Evolutionary conservation across 2,888 invertebrate genomes (phyloP), one percentile per base, ranked within the genome.

Genomic region (Campoplex capitator): DNA sequence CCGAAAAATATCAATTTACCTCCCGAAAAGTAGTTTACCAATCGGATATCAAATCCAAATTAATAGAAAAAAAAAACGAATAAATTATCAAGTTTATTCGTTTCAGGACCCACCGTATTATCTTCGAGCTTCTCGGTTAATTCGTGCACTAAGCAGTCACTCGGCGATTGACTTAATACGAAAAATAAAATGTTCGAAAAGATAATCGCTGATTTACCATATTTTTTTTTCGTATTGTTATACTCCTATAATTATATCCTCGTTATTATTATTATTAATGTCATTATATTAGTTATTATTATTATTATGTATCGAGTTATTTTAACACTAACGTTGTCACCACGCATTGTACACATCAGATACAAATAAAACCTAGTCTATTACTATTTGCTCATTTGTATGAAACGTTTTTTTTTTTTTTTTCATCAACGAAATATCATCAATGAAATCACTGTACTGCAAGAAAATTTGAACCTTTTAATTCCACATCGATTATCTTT

Each of bases 291-390:
- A 75, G 67, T 80, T 83, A 80, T 75, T 84, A 67, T 75, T 84
- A 67, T 78, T 85, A 89, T 88, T 91, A 89, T 88, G 88, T 90
- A 90, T 87, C 85, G 87, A 89, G 87, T 89, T 88, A 90, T 88
- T 92, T 91, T 92, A 92, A 90, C 91, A 92, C 91, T 92, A 93
- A 92, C 89, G 90, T 91, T 92, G 91, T 93, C 91, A 93, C 91
- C 91, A 90, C 89, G 90, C 93, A 92, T 92, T 92, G 92, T 93
- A 92, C 91, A 93, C 91, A 91, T 90, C 89, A 89, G 90, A 92
- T 92, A 91, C 90, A 91, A 93, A 93, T 86, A 89, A 93, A 93
- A 88, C 91, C 92, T 93, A 93, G 92, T 92, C 92, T 92, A 92
- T 90, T 91, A 91, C 83, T 90, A 88, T 73, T 56, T 51, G n/a